Conservation (phyloP, 2,113 vertebrate genomes). For the Ptilonorhynchus violaceus region DNA sequence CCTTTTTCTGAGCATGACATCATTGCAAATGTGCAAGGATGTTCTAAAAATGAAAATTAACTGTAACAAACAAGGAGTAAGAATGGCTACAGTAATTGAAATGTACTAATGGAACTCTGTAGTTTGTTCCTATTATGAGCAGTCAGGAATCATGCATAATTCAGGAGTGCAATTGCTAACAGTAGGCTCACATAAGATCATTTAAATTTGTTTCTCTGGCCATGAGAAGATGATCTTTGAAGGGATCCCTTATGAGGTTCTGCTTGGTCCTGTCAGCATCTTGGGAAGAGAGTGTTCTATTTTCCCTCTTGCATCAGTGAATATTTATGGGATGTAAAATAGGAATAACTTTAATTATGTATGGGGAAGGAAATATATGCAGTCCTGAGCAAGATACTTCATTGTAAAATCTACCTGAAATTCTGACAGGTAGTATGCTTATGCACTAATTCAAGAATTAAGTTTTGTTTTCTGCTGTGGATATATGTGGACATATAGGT, state of each 20-base stretch:
- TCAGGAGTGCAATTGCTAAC: neutral
- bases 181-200: neutral
- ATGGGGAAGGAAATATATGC: constrained; percentile 1
- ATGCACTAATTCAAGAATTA: neutral
- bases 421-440: neutral
- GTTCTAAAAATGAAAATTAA: constrained; percentile 10
- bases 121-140: constrained; percentile 31
- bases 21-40: neutral
- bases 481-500: neutral
- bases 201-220: constrained; percentile 44
- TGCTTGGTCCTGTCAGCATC: neutral
- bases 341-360: constrained; percentile 56
- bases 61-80: neutral
- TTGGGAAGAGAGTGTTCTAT: neutral
- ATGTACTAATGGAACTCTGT: constrained; percentile 25
- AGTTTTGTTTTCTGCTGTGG: neutral
- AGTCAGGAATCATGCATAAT: constrained; percentile 46
- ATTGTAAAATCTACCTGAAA: neutral
- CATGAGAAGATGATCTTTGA: constrained; percentile 49
- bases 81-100: constrained; percentile 27
- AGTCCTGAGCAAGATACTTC: neutral
- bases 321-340: constrained; percentile 50
- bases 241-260: constrained; percentile 33
- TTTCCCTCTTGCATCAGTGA: constrained; percentile 21
- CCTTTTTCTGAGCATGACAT: neutral